Percentiles rank a stretch among this genome's conserved stretches.
phyloP scores from a whole-genome alignment of 2,888 invertebrate species.

The Galerucella nymphaeae region DNA sequence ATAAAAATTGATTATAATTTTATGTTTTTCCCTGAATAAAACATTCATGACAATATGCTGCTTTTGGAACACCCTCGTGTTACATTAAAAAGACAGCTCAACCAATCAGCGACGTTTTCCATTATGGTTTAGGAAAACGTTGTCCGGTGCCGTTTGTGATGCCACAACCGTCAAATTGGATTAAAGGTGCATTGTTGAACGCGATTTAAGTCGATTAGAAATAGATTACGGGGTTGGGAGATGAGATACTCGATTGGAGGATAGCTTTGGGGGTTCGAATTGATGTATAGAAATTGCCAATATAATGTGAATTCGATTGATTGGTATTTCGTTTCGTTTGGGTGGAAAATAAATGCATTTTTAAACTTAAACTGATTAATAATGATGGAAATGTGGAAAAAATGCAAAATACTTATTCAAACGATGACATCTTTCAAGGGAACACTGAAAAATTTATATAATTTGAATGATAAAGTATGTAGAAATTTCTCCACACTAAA shows the following conservation, averaged over 20 bases:
- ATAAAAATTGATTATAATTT: too few species aligned
- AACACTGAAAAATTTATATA: too few species aligned
- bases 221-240: constrained; percentile 33
- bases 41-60: too few species aligned
- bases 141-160: constrained; percentile 4
- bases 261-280: constrained; percentile 11
- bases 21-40: too few species aligned
- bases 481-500: too few species aligned
- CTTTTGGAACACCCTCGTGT: background rate
- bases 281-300: constrained; percentile 3
- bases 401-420: too few species aligned
- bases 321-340: background rate
- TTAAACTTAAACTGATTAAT: too few species aligned
- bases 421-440: too few species aligned
- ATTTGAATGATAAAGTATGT: too few species aligned
- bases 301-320: constrained; percentile 3
- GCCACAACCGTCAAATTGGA: constrained; percentile 31
- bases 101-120: constrained; percentile 28
- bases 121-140: constrained; percentile 25
- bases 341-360: background rate
- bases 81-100: constrained; percentile 3
- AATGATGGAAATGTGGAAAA: too few species aligned
- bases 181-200: constrained; percentile 38
- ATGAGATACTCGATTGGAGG: constrained; percentile 9
- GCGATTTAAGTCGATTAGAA: constrained; percentile 38